Evolutionary conservation across 2,888 invertebrate genomes (phyloP), one percentile per base, ranked within the genome.

Genomic region (Plagodis dolabraria): DNA sequence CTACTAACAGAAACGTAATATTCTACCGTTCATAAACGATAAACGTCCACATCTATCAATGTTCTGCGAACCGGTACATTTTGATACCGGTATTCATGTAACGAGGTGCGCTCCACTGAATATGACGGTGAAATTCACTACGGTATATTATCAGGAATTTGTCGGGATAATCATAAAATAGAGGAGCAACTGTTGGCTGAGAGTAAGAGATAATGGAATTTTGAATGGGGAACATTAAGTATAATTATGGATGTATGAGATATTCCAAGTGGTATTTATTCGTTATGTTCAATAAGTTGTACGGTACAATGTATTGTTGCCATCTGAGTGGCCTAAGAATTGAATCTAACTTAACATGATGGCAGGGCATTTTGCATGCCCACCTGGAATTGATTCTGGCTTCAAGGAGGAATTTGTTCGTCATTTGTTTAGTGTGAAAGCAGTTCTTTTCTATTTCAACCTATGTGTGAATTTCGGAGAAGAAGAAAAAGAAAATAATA

Each of bases 41-140:
- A 57, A 57, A 42, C 53, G 56, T 12, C 34, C 42, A 45, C 63
- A 63, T 63, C 59, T 53, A 60, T 63, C 63, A 58, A 60, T 43
- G 59, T 55, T 47, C 47, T 42, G 43, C 46, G 40, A 51, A 51
- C 54, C 53, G 49, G 59, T 54, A 54, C 50, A 53, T 51, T 22
- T 60, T 51, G 60, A 55, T 60, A 55, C 51, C 38, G 47, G 55
- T 35, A 51, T 47, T 55, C 59, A 33, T 40, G 51, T 60, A 60
- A 60, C 60, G 55, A 60, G 55, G 51, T 52, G 38, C 53, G 53
- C 58, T 60, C 44, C 55, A 48, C 51, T 60, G 55, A 51, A 47
- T 60, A 59, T 54, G 55, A 55, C 60, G 51, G 7, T 48, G 55
- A 34, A 60, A 55, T 47, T 46, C 33, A 40, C 33, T 36, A 11